These are phyloP conservation scores for Hyperoplus lanceolatus DNA, from an alignment of 2,797 vertebrate genomes.

Conservation along the genomic window DNA sequence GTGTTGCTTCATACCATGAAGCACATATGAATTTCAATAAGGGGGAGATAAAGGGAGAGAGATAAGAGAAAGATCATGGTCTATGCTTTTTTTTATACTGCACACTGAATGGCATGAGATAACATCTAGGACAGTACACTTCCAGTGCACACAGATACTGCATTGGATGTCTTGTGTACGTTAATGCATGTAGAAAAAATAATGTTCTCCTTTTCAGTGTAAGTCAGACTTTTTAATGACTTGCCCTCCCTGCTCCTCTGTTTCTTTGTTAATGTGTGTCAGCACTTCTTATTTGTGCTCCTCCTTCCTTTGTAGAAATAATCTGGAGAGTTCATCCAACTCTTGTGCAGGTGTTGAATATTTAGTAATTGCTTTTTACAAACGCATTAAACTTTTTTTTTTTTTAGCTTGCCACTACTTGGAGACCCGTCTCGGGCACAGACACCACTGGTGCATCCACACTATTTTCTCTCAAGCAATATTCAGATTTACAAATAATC, in stretches of 20 bases:
- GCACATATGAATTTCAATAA: slow-evolving; percentile 6
- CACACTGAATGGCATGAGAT: neutral
- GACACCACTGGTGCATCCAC: neutral
- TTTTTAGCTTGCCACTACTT: neutral
- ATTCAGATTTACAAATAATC: neutral
- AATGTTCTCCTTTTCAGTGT: neutral
- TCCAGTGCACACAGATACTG: neutral
- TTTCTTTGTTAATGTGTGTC: neutral
- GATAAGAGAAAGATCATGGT: neutral
- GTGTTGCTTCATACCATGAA: neutral
- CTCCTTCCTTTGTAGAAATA: slow-evolving; percentile 6
- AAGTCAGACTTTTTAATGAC: neutral
- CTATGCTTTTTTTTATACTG: neutral
- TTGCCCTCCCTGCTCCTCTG: neutral
- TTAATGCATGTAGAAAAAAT: neutral
- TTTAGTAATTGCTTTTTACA: neutral
- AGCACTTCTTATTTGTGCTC: neutral
- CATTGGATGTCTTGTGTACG: neutral
- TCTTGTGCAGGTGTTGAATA: neutral
- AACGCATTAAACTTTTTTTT: neutral
- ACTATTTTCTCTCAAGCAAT: neutral
- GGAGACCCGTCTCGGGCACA: neutral
- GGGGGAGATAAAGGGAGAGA: neutral
- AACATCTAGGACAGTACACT: neutral
- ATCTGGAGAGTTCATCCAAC: neutral